A percentile compares a stretch with the other conserved stretches of the same genome.
Evolutionary conservation across 2,797 vertebrate species (phyloP).

Genomic region (Ispidina picta): DNA sequence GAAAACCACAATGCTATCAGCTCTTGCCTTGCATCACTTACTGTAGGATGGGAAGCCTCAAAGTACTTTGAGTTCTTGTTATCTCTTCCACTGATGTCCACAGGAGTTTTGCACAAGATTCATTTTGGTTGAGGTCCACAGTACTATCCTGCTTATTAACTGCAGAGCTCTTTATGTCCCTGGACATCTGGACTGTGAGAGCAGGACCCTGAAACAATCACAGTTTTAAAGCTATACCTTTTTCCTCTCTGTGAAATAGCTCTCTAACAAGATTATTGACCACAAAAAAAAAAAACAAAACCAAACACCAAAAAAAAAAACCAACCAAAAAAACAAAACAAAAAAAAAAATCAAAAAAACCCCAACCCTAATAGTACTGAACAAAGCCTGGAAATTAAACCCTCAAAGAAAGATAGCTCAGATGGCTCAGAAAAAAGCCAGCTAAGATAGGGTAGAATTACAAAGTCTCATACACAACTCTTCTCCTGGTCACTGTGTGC

Average conservation of each 20-base stretch:
- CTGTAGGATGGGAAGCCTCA: background rate
- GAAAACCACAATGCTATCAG: background rate
- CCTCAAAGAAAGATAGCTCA: background rate
- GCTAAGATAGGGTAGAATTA: background rate
- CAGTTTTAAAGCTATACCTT: background rate
- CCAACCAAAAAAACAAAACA: too few relatives aligned
- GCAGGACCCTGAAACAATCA: rapidly evolving
- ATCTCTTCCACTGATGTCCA: background rate
- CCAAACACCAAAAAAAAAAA: too few relatives aligned
- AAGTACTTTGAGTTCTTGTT: background rate
- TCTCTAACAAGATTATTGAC: too few relatives aligned
- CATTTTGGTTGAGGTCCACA: background rate
- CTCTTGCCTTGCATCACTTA: background rate
- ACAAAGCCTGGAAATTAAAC: background rate
- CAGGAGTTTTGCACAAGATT: background rate
- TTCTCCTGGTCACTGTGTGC: background rate
- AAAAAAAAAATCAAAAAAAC: background rate
- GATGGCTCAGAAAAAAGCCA: background rate
- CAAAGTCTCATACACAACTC: background rate
- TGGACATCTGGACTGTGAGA: background rate
- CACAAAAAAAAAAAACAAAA: too few relatives aligned
- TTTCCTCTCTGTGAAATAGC: too few relatives aligned
- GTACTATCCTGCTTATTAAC: background rate
- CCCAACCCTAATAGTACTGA: background rate
- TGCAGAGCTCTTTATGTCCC: background rate